Conservation (phyloP, 2,113 vertebrate genomes). For the Epinephelus cyanopodus region DNA sequence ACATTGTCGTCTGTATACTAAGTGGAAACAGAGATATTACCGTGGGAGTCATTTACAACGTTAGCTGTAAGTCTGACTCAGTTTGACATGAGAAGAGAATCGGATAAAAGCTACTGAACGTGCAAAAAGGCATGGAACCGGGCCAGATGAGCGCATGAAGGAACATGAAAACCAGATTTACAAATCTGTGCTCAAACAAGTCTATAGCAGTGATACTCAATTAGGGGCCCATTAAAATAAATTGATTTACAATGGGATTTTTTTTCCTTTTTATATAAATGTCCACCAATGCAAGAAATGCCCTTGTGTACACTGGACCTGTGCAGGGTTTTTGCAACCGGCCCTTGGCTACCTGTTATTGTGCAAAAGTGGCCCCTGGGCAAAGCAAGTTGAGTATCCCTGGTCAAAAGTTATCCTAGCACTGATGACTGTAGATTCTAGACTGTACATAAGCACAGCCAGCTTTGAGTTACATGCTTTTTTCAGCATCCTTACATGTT, state of each 20-base stretch:
- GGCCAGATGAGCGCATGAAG: not conserved
- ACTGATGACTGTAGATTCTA: too few species aligned
- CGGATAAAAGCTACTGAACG: not conserved
- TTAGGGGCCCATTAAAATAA: too few species aligned
- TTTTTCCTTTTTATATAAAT: too few species aligned
- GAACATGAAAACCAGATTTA: not conserved
- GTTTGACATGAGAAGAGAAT: not conserved
- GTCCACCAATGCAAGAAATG: too few species aligned
- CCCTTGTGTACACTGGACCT: too few species aligned
- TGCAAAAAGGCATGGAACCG: not conserved
- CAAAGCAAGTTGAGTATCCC: too few species aligned
- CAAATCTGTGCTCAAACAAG: not conserved
- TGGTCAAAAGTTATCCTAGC: too few species aligned
- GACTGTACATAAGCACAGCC: not conserved
- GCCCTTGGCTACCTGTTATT: too few species aligned
- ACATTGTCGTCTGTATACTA: conserved; percentile 31
- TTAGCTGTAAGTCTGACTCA: not conserved
- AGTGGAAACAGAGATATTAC: not conserved
- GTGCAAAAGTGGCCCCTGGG: too few species aligned
- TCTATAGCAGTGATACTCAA: not conserved
- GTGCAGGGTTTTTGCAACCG: too few species aligned
- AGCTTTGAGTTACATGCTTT: not conserved
- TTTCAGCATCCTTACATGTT: not conserved
- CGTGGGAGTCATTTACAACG: not conserved
- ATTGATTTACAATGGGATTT: too few species aligned